phyloP scores from a whole-genome alignment of 2,113 vertebrate species.

The Thunnus maccoyii region DNA sequence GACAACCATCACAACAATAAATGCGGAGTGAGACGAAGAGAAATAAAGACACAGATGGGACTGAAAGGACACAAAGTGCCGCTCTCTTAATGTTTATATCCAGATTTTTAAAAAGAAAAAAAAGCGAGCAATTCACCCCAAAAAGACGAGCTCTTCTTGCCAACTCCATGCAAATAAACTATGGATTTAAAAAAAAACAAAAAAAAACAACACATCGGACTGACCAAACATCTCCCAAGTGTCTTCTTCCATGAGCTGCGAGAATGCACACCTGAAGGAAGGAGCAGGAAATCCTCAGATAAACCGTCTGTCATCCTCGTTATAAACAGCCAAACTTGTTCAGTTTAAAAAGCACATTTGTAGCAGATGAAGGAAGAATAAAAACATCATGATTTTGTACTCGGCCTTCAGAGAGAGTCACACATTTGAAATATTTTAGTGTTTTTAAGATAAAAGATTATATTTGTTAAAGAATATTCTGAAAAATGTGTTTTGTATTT shows the following conservation, averaged over 20 bases:
- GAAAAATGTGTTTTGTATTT: too few species aligned
- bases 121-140: not conserved
- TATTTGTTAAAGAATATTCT: too few species aligned
- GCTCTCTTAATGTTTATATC: too few species aligned
- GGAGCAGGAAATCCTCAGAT: conserved; percentile 32
- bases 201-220: conserved; percentile 25
- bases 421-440: too few species aligned
- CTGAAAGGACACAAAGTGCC: not conserved
- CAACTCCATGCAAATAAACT: conserved; percentile 35
- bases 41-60: too few species aligned
- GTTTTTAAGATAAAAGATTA: too few species aligned
- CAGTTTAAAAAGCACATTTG: not conserved
- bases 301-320: not conserved
- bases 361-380: not conserved
- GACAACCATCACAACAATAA: not conserved
- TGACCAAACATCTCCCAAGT: conserved; percentile 73
- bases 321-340: not conserved
- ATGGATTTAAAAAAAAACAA: too few species aligned
- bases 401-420: too few species aligned
- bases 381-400: not conserved
- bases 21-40: too few species aligned
- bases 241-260: conserved; percentile 68
- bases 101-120: too few species aligned
- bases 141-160: not conserved
- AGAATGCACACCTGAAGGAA: conserved; percentile 58